Evolutionary conservation across 1,140 invertebrate species (phyloP).

Genomic region (Episyrphus balteatus): DNA sequence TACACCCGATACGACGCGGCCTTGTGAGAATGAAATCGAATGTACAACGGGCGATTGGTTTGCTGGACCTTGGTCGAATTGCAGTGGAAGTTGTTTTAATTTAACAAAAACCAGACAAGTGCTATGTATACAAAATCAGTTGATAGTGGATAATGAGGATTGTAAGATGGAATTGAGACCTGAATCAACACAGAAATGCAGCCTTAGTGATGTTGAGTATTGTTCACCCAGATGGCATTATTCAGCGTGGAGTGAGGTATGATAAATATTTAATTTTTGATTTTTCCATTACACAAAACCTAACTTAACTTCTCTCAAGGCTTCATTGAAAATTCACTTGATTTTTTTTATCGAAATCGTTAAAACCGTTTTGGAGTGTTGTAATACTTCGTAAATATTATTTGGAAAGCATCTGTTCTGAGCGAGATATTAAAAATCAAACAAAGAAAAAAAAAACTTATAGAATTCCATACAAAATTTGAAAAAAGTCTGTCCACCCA

Average conservation of each 20-base stretch:
- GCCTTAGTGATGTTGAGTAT: conserved; percentile 35
- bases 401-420: not conserved
- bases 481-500: no score
- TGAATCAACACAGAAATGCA: conserved; percentile 31
- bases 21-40: conserved; percentile 47
- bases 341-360: no score
- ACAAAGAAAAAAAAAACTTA: no score
- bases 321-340: not conserved
- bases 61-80: conserved; percentile 52
- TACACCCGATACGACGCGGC: conserved; percentile 46
- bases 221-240: conserved; percentile 50
- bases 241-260: conserved; percentile 50
- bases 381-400: no score
- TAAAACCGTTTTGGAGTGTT: no score
- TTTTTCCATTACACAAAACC: no score
- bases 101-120: conserved; percentile 38
- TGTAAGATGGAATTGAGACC: conserved; percentile 29
- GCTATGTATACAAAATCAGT: conserved; percentile 40
- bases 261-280: not conserved
- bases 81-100: conserved; percentile 38
- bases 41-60: conserved; percentile 57
- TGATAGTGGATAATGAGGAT: conserved; percentile 34
- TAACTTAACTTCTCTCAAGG: not conserved
- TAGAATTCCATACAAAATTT: no score
- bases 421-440: no score